Percentiles rank a stretch among this genome's conserved stretches.
phyloP scores from a whole-genome alignment of 2,797 vertebrate genomes.

The Enteromius trimaculatus region DNA sequence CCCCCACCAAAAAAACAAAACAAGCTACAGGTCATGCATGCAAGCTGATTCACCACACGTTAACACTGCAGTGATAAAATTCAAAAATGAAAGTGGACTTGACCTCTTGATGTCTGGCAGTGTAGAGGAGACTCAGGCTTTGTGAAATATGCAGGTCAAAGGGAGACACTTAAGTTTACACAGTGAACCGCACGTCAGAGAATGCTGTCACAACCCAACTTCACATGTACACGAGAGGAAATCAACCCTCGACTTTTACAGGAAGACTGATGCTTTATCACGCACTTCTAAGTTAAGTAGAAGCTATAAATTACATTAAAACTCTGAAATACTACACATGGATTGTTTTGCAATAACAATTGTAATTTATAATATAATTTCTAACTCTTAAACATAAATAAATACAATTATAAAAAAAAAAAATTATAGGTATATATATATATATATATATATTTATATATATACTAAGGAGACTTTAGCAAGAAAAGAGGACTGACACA shows the following conservation, averaged over 20 bases:
- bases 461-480: too few species aligned
- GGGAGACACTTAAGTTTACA: conserved; percentile 40
- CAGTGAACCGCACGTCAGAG: conserved; percentile 19
- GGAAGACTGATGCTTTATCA: background rate
- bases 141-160: conserved; percentile 35
- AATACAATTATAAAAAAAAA: background rate
- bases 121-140: background rate
- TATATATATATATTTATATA: too few species aligned
- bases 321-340: background rate
- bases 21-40: background rate
- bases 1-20: too few species aligned
- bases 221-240: conserved; percentile 43
- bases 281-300: background rate
- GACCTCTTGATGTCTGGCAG: background rate
- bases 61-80: conserved; percentile 44
- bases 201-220: conserved; percentile 30
- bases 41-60: conserved; percentile 2
- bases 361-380: background rate
- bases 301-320: background rate
- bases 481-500: background rate
- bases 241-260: background rate
- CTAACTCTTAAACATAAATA: background rate
- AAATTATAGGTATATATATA: too few species aligned
- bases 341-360: background rate
- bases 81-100: conserved; percentile 1